Conservation (phyloP, 2,888 invertebrate species). For the Caenorhabditis doughertyi region DNA sequence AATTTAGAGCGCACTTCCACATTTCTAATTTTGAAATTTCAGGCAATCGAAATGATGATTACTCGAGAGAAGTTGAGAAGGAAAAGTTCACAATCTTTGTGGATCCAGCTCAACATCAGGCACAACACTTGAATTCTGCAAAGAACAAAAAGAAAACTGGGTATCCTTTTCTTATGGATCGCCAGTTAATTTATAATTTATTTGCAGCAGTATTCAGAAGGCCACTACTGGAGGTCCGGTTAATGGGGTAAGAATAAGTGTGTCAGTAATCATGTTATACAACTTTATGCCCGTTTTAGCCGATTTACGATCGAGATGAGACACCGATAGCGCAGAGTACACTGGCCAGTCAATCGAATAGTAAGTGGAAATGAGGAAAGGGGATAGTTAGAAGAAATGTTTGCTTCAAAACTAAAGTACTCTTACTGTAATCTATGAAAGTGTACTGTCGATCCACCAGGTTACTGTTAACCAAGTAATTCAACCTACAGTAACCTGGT, state of each 20-base stretch:
- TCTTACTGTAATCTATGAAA: too few species aligned
- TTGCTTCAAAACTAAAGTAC: too few species aligned
- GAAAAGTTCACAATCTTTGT: constrained; percentile 41
- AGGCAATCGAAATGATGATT: background rate
- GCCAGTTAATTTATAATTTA: background rate
- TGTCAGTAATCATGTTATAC: constrained; percentile 35
- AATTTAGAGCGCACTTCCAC: too few species aligned
- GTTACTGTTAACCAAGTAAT: too few species aligned
- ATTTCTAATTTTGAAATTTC: background rate
- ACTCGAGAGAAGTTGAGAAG: constrained; percentile 15
- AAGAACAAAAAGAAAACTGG: constrained; percentile 21
- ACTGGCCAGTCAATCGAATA: constrained; percentile 34
- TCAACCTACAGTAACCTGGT: too few species aligned
- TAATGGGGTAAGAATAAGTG: constrained; percentile 8
- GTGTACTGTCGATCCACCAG: too few species aligned
- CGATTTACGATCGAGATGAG: constrained; percentile 54
- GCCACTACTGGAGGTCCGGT: background rate
- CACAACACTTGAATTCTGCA: background rate
- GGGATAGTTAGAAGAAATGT: background rate
- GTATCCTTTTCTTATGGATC: background rate
- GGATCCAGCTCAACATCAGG: constrained; percentile 37
- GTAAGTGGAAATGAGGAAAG: constrained; percentile 6
- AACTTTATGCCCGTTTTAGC: constrained; percentile 24
- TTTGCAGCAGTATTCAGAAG: constrained; percentile 14
- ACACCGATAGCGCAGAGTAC: constrained; percentile 58